Evolutionary conservation across 2,113 vertebrate genomes (phyloP).

Genomic region (Heterochromis multidens): DNA sequence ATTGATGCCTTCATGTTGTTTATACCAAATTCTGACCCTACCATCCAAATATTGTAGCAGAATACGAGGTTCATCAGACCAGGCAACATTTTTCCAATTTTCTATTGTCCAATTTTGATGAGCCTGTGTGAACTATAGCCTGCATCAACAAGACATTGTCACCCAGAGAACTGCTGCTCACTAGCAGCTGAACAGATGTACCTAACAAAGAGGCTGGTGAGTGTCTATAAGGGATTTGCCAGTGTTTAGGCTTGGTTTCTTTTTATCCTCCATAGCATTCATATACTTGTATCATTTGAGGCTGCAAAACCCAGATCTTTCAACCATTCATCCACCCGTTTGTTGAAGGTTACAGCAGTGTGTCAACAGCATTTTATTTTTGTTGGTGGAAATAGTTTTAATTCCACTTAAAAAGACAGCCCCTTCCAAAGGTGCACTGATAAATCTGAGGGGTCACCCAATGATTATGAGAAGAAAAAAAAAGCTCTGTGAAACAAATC

Average conservation of each 20-base stretch:
- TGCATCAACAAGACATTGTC: too few relatives aligned
- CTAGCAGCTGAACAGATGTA: neutral
- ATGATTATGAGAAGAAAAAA: neutral
- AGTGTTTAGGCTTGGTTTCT: neutral
- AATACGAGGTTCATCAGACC: neutral
- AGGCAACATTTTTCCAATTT: neutral
- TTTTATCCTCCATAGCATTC: rapidly evolving
- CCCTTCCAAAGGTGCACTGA: neutral
- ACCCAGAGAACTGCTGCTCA: neutral
- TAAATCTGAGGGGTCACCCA: neutral
- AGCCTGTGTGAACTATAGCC: neutral
- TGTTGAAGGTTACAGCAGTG: too few relatives aligned
- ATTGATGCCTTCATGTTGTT: neutral
- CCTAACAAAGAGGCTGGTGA: neutral
- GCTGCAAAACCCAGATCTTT: neutral
- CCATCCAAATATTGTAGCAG: neutral
- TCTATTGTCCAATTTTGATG: neutral
- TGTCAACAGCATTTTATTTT: too few relatives aligned
- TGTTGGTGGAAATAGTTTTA: too few relatives aligned
- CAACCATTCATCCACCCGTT: too few relatives aligned
- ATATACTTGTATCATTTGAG: neutral
- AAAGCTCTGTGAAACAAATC: rapidly evolving
- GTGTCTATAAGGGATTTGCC: neutral
- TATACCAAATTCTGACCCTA: neutral
- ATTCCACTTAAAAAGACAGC: too few relatives aligned